phyloP scores from a whole-genome alignment of 1,140 invertebrate species.

The Habropoda laboriosa region DNA sequence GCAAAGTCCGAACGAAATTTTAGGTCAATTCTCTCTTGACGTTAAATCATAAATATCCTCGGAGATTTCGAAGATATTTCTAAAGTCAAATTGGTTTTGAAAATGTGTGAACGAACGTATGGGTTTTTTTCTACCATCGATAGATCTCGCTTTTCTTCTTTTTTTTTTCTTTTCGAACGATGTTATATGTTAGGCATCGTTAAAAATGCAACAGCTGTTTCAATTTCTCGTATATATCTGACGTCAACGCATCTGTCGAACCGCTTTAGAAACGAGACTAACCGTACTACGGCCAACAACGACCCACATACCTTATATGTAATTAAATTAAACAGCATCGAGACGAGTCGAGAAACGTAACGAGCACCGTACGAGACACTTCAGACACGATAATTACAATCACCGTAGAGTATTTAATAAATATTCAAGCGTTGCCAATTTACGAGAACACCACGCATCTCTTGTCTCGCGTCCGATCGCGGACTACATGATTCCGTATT shows the following conservation, averaged over 20 bases:
- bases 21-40: too few relatives aligned
- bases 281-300: background rate
- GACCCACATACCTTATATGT: constrained; percentile 37
- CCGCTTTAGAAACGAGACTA: constrained; percentile 23
- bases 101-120: background rate
- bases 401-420: constrained; percentile 10
- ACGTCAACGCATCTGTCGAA: constrained; percentile 27
- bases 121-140: background rate
- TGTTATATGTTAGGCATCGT: background rate
- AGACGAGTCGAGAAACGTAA: background rate
- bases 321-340: constrained; percentile 30
- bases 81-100: too few relatives aligned
- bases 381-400: background rate
- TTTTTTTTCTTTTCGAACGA: too few relatives aligned
- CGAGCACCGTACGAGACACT: background rate
- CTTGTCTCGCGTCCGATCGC: background rate
- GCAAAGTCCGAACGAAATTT: too few relatives aligned
- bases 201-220: constrained; percentile 29
- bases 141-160: background rate
- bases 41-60: too few relatives aligned
- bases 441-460: background rate
- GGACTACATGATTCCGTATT: background rate
- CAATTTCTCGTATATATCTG: background rate
- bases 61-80: too few relatives aligned
- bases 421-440: background rate